Evolutionary conservation across 2,888 invertebrate species (phyloP).

Genomic region (Ypsolopha scabrella): DNA sequence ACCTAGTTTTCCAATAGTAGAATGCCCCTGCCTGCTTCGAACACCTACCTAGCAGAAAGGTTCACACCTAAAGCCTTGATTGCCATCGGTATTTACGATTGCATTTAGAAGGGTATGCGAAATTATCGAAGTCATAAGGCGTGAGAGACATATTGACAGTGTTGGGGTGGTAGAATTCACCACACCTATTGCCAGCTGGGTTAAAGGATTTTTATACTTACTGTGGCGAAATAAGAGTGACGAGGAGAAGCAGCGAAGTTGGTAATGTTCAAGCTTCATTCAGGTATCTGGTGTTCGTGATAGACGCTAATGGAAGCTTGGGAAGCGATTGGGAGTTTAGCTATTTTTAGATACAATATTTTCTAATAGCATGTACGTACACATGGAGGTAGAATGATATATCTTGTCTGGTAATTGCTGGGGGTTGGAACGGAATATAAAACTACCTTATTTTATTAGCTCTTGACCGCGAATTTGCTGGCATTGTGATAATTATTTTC

Average conservation of each 20-base stretch:
- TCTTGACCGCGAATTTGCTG: too few relatives aligned
- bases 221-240: not conserved
- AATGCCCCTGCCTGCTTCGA: not conserved
- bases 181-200: too few relatives aligned
- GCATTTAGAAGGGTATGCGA: constrained; percentile 45
- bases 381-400: too few relatives aligned
- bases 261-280: constrained; percentile 16
- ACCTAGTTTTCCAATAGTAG: too few relatives aligned
- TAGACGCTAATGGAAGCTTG: constrained; percentile 56
- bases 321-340: constrained; percentile 18
- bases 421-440: too few relatives aligned
- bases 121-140: constrained; percentile 38
- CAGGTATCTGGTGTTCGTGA: constrained; percentile 36
- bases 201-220: too few relatives aligned
- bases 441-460: too few relatives aligned
- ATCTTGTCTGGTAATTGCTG: too few relatives aligned
- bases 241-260: not conserved
- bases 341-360: too few relatives aligned
- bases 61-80: constrained; percentile 23
- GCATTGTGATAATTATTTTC: too few relatives aligned
- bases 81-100: constrained; percentile 30
- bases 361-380: too few relatives aligned
- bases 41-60: not conserved
- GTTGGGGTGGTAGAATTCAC: constrained; percentile 12
- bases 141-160: constrained; percentile 32